Evolutionary conservation across 2,113 vertebrate genomes (phyloP).

Genomic region (Anolis carolinensis): DNA sequence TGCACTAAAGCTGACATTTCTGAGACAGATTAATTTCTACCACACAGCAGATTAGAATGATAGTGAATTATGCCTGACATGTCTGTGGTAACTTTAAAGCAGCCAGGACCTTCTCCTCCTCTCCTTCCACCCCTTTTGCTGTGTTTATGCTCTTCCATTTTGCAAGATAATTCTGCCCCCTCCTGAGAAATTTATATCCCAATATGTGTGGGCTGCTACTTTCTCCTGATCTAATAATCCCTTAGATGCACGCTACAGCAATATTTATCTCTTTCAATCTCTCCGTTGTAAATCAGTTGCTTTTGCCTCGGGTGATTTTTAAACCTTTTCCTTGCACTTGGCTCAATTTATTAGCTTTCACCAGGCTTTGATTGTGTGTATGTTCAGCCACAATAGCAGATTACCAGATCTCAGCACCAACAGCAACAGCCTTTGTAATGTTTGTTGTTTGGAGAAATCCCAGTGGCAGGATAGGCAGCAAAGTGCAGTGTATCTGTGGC

Average conservation of each 20-base stretch:
- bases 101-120: neutral
- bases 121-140: neutral
- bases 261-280: constrained; percentile 45
- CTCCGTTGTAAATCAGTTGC: constrained; percentile 38
- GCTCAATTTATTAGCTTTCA: constrained; percentile 6
- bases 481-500: neutral
- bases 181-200: constrained; percentile 20
- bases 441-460: neutral
- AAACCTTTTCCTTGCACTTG: neutral
- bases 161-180: constrained; percentile 18
- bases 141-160: constrained; percentile 13
- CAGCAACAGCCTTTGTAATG: neutral
- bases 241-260: constrained; percentile 31
- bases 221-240: constrained; percentile 12
- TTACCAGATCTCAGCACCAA: neutral
- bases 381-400: neutral
- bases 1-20: neutral
- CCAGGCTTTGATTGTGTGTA: constrained; percentile 26
- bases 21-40: neutral
- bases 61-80: neutral
- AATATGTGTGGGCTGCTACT: neutral
- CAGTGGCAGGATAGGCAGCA: neutral
- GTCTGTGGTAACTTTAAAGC: neutral
- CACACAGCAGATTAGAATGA: neutral
- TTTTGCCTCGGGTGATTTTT: constrained; percentile 30